A percentile compares a stretch with the other conserved stretches of the same genome.
These are phyloP conservation scores for Mus pahari DNA, from an alignment of 2,113 vertebrate species.

Conservation along the genomic window DNA sequence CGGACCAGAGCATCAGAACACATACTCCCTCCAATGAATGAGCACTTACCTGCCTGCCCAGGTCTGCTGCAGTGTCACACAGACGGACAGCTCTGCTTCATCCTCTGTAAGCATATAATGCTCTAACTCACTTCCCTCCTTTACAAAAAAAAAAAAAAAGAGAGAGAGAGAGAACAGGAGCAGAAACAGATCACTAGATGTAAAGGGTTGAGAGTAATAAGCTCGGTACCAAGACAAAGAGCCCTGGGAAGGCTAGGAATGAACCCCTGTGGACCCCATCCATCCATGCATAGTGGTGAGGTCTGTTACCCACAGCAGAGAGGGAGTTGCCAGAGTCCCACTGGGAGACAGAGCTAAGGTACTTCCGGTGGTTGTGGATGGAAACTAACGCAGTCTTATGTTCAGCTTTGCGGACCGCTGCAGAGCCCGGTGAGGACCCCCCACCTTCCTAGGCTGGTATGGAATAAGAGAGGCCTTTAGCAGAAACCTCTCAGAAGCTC, in stretches of 20 bases:
- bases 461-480: rapidly evolving
- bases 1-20: rapidly evolving
- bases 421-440: rapidly evolving
- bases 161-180: rapidly evolving
- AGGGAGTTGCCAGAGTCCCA: rapidly evolving
- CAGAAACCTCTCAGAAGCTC: not conserved
- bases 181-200: rapidly evolving
- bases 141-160: not conserved
- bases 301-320: rapidly evolving
- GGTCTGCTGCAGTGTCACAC: not conserved
- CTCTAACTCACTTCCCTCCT: not conserved
- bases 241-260: rapidly evolving
- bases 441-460: not conserved
- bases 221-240: rapidly evolving
- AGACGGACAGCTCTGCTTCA: rapidly evolving
- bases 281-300: rapidly evolving
- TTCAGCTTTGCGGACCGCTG: rapidly evolving
- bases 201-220: rapidly evolving
- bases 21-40: not conserved
- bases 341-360: too few relatives aligned
- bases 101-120: not conserved
- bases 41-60: rapidly evolving
- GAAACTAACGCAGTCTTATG: not conserved
- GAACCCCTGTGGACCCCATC: not conserved
- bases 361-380: not conserved